A percentile compares a stretch with the other conserved stretches of the same genome.
Evolutionary conservation across 2,113 vertebrate genomes (phyloP).

Genomic region (Penelope pileata): DNA sequence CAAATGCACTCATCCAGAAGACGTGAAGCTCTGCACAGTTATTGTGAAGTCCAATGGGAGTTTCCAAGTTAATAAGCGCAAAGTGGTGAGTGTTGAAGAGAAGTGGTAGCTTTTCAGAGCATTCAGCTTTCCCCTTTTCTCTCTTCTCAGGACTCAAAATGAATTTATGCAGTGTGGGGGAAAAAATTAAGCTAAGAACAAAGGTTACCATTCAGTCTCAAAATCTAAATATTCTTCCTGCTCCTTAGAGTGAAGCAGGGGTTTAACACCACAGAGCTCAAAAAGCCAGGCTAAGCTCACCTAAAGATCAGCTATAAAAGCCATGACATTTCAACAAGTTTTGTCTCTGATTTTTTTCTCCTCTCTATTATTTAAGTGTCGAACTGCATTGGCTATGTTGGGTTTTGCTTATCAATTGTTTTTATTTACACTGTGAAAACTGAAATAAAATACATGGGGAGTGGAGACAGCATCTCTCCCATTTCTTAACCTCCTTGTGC

Average conservation of each 20-base stretch:
- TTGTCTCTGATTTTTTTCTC: neutral
- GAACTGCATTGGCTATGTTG: neutral
- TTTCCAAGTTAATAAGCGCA: slow-evolving; percentile 95
- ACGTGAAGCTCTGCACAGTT: slow-evolving; percentile 95
- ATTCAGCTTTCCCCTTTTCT: neutral
- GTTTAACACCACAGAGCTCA: slow-evolving; percentile 17
- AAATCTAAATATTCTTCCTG: slow-evolving; percentile 34
- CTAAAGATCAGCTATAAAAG: slow-evolving; percentile 57
- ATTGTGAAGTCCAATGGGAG: slow-evolving; percentile 96
- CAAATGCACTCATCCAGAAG: slow-evolving; percentile 97
- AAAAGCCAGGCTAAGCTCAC: slow-evolving; percentile 44
- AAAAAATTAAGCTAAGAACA: slow-evolving; percentile 47
- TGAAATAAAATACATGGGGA: neutral
- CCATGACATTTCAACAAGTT: slow-evolving; percentile 26
- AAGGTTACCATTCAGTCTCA: slow-evolving; percentile 29
- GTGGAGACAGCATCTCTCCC: neutral
- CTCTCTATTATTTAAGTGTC: neutral
- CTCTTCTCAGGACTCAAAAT: neutral
- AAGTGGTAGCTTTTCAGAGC: slow-evolving; percentile 17
- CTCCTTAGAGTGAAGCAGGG: slow-evolving; percentile 45
- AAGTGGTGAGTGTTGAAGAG: slow-evolving; percentile 87
- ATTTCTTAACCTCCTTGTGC: neutral
- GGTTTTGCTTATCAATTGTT: neutral
- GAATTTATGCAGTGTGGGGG: neutral
- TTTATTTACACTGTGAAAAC: neutral